Percentiles rank a stretch among this genome's conserved stretches.
Conservation (phyloP, 2,888 invertebrate species). For the Tetropium fuscum region DNA sequence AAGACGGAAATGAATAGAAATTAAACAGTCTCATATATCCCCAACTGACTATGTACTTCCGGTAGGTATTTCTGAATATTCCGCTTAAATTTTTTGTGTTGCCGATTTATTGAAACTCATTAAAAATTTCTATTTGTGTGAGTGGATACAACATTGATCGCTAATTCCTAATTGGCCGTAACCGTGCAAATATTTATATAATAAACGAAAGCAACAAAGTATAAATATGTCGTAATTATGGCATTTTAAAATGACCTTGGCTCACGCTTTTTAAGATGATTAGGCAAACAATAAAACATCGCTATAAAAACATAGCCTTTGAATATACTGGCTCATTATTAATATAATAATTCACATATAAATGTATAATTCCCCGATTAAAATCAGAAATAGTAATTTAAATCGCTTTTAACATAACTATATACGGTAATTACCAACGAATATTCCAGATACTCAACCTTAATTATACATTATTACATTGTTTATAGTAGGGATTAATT, state of each 20-base stretch:
- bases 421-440: constrained; percentile 23
- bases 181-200: constrained; percentile 14
- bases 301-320: constrained; percentile 35
- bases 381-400: constrained; percentile 40
- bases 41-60: too few relatives aligned
- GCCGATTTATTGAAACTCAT: too few relatives aligned
- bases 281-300: constrained; percentile 34
- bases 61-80: too few relatives aligned
- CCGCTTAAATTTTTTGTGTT: too few relatives aligned
- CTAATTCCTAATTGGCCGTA: constrained; percentile 1
- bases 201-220: constrained; percentile 1
- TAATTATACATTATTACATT: constrained; percentile 39
- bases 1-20: too few relatives aligned
- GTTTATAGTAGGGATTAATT: constrained; percentile 38
- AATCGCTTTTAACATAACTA: constrained; percentile 36
- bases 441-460: constrained; percentile 34
- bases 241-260: constrained; percentile 20
- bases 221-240: constrained; percentile 14
- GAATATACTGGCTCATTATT: constrained; percentile 36
- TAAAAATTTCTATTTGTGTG: too few relatives aligned
- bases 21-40: too few relatives aligned
- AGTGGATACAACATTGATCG: too few relatives aligned
- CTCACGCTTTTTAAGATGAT: constrained; percentile 29
- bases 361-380: constrained; percentile 42
- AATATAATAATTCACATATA: constrained; percentile 45